A percentile compares a stretch with the other conserved stretches of the same genome.
phyloP scores from a whole-genome alignment of 2,888 invertebrate genomes.

The Elaeidobius kamerunicus region DNA sequence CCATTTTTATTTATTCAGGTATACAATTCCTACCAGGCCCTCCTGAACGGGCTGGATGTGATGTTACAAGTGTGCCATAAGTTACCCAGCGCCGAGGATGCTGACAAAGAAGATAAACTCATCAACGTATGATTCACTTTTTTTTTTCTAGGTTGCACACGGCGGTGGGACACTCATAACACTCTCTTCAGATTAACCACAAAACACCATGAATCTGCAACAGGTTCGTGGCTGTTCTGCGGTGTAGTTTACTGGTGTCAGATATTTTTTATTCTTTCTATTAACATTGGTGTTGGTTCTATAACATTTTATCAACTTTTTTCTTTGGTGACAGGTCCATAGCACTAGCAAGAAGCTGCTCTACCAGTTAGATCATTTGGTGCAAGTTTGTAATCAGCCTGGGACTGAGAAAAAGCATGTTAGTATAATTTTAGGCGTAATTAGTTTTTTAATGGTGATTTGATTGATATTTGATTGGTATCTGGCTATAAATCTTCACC shows the following conservation, averaged over 20 bases:
- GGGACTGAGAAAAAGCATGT: conserved; percentile 77
- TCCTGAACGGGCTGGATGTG: conserved; percentile 63
- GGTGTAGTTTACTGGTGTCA: too few species aligned
- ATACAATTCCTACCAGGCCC: conserved; percentile 64
- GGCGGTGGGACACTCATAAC: too few species aligned
- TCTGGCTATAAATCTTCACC: too few species aligned
- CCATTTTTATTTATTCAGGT: conserved; percentile 52
- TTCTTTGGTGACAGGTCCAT: conserved; percentile 67
- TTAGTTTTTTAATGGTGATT: neutral
- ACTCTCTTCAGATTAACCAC: neutral
- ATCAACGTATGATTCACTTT: conserved; percentile 42
- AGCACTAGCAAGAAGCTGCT: conserved; percentile 94
- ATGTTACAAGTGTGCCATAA: conserved; percentile 67
- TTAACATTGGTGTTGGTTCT: conserved; percentile 18
- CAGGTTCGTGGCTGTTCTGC: too few species aligned
- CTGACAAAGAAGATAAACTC: conserved; percentile 40
- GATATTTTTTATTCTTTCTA: conserved; percentile 6
- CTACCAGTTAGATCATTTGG: conserved; percentile 92
- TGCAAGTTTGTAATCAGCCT: conserved; percentile 94
- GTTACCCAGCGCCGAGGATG: conserved; percentile 44
- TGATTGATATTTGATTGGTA: too few species aligned
- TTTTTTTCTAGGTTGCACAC: neutral
- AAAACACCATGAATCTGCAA: too few species aligned
- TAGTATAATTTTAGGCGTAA: conserved; percentile 47
- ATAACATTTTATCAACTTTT: conserved; percentile 9